These are phyloP conservation scores for Acleris holmiana DNA, from an alignment of 2,888 invertebrate genomes.

Conservation along the genomic window DNA sequence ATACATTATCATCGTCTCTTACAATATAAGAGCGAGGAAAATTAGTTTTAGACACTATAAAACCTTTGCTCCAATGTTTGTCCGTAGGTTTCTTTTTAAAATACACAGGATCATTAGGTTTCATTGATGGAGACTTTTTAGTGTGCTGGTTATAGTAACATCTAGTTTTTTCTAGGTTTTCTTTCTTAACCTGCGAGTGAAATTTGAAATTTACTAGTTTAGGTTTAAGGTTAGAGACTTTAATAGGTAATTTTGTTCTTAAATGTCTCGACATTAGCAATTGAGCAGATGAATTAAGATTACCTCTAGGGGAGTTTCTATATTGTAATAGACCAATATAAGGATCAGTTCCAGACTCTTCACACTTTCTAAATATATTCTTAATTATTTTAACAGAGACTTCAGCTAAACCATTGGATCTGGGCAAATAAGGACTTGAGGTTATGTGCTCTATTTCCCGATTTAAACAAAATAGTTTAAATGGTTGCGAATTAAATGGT, in stretches of 20 bases:
- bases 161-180: not conserved
- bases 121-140: not conserved
- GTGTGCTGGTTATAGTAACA: not conserved
- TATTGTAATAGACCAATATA: conserved; percentile 34
- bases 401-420: conserved; percentile 35
- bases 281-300: conserved; percentile 33
- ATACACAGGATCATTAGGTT: not conserved
- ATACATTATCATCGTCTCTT: not conserved
- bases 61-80: not conserved
- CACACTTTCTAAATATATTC: conserved; percentile 38
- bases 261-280: conserved; percentile 36
- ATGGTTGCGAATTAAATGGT: conserved; percentile 16
- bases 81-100: conserved; percentile 9
- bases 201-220: conserved; percentile 29
- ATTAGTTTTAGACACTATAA: not conserved
- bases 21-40: conserved; percentile 6
- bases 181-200: conserved; percentile 2
- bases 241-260: conserved; percentile 33
- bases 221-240: conserved; percentile 26
- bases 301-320: conserved; percentile 30
- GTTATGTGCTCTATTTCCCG: conserved; percentile 36
- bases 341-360: conserved; percentile 32
- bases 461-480: conserved; percentile 13
- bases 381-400: conserved; percentile 34
- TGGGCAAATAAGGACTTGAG: conserved; percentile 33